Evolutionary conservation across 2,797 vertebrate species (phyloP).

Genomic region (Micropoecilia bifurca): DNA sequence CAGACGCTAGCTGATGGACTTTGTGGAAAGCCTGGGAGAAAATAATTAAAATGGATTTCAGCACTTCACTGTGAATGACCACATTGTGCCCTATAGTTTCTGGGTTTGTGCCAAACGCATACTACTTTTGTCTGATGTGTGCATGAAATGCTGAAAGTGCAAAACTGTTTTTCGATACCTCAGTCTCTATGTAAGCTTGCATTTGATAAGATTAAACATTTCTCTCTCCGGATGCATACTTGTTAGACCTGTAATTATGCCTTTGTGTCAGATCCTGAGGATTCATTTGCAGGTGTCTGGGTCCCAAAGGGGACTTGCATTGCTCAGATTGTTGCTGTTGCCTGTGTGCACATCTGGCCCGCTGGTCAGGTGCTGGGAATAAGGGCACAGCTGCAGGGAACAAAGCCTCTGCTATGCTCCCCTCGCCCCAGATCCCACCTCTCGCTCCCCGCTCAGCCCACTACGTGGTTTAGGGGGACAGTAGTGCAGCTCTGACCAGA

Average conservation of each 20-base stretch:
- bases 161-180: conserved; percentile 53
- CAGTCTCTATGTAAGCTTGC: conserved; percentile 36
- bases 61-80: conserved; percentile 31
- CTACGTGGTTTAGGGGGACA: conserved; percentile 52
- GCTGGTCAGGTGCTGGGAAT: conserved; percentile 79
- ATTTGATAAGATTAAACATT: conserved; percentile 63
- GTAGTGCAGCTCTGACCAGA: conserved; percentile 69
- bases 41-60: conserved; percentile 21
- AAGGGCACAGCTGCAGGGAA: conserved; percentile 80
- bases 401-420: conserved; percentile 44
- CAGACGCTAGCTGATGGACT: conserved; percentile 3
- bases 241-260: conserved; percentile 75
- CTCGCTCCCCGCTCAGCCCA: conserved; percentile 36
- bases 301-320: conserved; percentile 74
- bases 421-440: conserved; percentile 8
- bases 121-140: conserved; percentile 60
- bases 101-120: conserved; percentile 59
- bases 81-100: conserved; percentile 10
- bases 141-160: conserved; percentile 63
- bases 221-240: conserved; percentile 67
- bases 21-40: conserved; percentile 8
- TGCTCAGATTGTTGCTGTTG: conserved; percentile 78
- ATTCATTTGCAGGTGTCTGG: conserved; percentile 76
- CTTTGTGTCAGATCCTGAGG: conserved; percentile 68
- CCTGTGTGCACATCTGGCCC: conserved; percentile 76